phyloP scores from a whole-genome alignment of 2,797 vertebrate species.

The Agapornis canus region DNA sequence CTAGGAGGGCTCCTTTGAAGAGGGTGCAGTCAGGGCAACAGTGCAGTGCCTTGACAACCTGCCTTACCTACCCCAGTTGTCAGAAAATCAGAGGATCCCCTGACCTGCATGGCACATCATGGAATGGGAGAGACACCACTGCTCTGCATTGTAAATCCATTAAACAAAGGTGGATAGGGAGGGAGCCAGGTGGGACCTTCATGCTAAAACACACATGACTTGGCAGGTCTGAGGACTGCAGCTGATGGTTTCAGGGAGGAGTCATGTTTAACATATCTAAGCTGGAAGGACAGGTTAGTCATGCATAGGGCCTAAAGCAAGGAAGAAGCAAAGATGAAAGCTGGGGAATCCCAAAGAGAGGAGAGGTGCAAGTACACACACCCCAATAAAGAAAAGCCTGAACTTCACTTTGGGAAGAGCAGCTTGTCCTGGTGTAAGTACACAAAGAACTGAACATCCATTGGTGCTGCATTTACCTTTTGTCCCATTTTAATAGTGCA shows the following conservation, averaged over 20 bases:
- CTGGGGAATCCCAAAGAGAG: slow-evolving; percentile 15
- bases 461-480: accelerated
- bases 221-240: background rate
- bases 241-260: slow-evolving; percentile 38
- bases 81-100: background rate
- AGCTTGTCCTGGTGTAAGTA: background rate
- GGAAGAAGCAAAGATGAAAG: slow-evolving; percentile 32
- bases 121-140: background rate
- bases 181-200: background rate
- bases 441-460: background rate
- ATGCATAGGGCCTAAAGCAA: slow-evolving; percentile 8
- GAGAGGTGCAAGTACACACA: background rate
- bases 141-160: background rate
- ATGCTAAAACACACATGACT: background rate
- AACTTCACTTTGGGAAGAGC: background rate
- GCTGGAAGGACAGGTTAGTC: slow-evolving; percentile 44
- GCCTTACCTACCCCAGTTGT: background rate
- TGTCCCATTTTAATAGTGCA: background rate
- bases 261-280: background rate
- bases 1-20: background rate
- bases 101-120: background rate
- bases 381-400: background rate
- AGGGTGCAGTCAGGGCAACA: background rate
- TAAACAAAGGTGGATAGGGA: background rate
- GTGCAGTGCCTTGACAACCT: background rate